Evolutionary conservation across 2,888 invertebrate genomes (phyloP).

Genomic region (Zaprionus bogoriensis): DNA sequence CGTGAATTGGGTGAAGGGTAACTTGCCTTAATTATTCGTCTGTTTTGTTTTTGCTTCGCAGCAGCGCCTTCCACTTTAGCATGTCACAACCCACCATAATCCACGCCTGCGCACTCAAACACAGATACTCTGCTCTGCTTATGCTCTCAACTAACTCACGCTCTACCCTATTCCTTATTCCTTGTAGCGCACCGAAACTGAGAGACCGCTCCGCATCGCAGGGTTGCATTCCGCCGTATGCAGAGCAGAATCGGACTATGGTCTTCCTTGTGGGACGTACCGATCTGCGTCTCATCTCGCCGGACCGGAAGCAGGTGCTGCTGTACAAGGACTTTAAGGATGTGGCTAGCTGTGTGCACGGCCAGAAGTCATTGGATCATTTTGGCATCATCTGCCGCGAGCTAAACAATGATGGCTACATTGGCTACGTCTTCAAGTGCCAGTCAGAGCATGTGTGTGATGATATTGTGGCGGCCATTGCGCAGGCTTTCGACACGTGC

Average conservation of each 20-base stretch:
- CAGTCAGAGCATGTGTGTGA: constrained; percentile 92
- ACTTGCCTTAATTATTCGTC: too few relatives aligned
- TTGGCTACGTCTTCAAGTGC: constrained; percentile 95
- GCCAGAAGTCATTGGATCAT: constrained; percentile 91
- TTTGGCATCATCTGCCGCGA: constrained; percentile 98
- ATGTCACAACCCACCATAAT: too few relatives aligned
- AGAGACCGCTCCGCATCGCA: constrained; percentile 86
- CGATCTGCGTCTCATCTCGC: constrained; percentile 95
- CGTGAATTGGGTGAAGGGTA: too few relatives aligned
- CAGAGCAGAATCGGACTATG: constrained; percentile 95
- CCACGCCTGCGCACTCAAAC: background rate
- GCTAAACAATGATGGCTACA: constrained; percentile 86
- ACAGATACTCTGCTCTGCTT: too few relatives aligned
- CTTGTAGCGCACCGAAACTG: constrained; percentile 79
- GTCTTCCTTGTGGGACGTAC: constrained; percentile 93
- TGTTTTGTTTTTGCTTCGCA: too few relatives aligned
- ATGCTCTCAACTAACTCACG: background rate
- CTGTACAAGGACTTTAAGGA: constrained; percentile 94
- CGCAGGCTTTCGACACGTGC: constrained; percentile 82
- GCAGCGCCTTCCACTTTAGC: too few relatives aligned
- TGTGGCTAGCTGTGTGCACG: constrained; percentile 93
- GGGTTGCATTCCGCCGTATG: constrained; percentile 85
- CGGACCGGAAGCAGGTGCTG: constrained; percentile 94
- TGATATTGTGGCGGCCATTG: constrained; percentile 88
- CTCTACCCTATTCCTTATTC: background rate